Conservation (phyloP, 2,888 invertebrate genomes). For the Amblyteles armatorius region DNA sequence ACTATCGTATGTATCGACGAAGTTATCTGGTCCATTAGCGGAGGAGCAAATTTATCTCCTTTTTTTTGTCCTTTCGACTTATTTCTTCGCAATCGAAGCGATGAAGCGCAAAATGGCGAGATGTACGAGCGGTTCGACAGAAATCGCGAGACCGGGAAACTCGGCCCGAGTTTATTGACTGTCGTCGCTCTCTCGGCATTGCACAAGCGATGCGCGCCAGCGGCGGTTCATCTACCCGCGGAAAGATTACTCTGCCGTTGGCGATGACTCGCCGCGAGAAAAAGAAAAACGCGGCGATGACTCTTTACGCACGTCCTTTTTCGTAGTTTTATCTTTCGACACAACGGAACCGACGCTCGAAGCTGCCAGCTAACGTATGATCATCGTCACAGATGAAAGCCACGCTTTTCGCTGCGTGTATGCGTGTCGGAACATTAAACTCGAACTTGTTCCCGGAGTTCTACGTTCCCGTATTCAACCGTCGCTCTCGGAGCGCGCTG, state of each 20-base stretch:
- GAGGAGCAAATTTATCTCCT: not conserved
- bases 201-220: constrained; percentile 22
- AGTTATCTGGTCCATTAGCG: constrained; percentile 36
- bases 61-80: not conserved
- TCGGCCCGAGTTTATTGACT: constrained; percentile 28
- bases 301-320: constrained; percentile 27
- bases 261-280: constrained; percentile 4
- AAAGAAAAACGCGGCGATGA: constrained; percentile 5
- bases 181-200: not conserved
- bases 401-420: not conserved
- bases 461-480: not conserved
- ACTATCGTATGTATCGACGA: not conserved
- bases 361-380: constrained; percentile 17
- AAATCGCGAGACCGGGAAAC: not conserved
- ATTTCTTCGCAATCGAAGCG: not conserved
- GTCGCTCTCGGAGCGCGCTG: constrained; percentile 12
- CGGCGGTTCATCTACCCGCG: constrained; percentile 33
- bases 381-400: constrained; percentile 25
- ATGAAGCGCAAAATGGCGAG: not conserved
- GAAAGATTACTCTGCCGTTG: constrained; percentile 36
- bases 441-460: constrained; percentile 5
- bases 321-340: constrained; percentile 48
- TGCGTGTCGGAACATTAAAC: constrained; percentile 3
- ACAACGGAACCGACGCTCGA: not conserved
- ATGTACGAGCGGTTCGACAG: not conserved